These are phyloP conservation scores for Crotalus horridus DNA, from an alignment of 2,113 vertebrate genomes.

Conservation along the genomic window DNA sequence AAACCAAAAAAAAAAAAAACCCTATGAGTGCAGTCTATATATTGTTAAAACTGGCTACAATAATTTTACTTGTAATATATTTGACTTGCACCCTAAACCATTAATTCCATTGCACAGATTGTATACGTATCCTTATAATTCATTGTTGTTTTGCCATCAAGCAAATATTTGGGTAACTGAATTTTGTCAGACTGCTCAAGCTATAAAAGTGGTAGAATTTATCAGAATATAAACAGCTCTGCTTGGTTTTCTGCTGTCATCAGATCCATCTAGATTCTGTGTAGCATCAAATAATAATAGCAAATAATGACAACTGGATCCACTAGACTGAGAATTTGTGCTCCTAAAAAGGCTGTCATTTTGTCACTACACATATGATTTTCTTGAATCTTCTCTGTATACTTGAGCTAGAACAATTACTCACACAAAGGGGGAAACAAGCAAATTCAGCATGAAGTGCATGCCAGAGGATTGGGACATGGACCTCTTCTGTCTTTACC, in stretches of 20 bases:
- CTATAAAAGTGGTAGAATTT: constrained; percentile 6
- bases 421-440: background rate
- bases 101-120: constrained; percentile 20
- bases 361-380: background rate
- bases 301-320: constrained; percentile 24
- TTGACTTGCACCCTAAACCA: constrained; percentile 14
- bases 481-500: constrained; percentile 9
- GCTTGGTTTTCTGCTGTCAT: constrained; percentile 2
- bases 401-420: constrained; percentile 6
- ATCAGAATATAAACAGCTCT: background rate
- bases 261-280: constrained; percentile 20
- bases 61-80: constrained; percentile 1
- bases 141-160: constrained; percentile 15
- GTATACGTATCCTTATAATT: constrained; percentile 12
- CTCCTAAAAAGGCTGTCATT: constrained; percentile 9
- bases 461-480: constrained; percentile 20
- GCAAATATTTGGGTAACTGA: constrained; percentile 3
- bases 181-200: constrained; percentile 6
- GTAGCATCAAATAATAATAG: background rate
- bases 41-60: constrained; percentile 8
- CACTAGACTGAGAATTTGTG: constrained; percentile 9
- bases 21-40: constrained; percentile 16
- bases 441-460: constrained; percentile 17
- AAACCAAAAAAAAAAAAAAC: constrained; percentile 39
- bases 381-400: constrained; percentile 18